Conservation (phyloP, 2,888 invertebrate species). For the Cylloceria caligata region DNA sequence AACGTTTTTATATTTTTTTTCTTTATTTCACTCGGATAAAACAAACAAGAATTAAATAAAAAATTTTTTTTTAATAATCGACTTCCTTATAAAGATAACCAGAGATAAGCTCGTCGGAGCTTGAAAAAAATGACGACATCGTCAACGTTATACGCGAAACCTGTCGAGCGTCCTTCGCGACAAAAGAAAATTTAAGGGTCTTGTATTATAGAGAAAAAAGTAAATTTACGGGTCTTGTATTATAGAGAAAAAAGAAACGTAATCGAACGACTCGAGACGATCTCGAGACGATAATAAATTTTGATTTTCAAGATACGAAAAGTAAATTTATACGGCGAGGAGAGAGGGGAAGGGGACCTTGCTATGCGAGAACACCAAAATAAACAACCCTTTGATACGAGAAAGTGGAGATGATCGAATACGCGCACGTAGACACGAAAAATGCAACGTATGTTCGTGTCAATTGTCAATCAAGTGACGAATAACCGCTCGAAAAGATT, state of each 20-base stretch:
- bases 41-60: conserved; percentile 17
- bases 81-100: conserved; percentile 34
- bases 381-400: conserved; percentile 58
- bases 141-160: neutral
- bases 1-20: neutral
- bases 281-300: conserved; percentile 8
- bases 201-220: neutral
- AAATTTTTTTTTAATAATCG: neutral
- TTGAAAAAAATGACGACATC: conserved; percentile 21
- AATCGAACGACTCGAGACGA: no score
- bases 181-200: neutral
- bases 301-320: neutral
- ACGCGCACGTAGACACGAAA: neutral
- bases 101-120: conserved; percentile 23
- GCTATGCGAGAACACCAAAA: conserved; percentile 61
- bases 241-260: no score
- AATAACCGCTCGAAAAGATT: neutral
- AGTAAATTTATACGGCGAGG: neutral
- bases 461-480: neutral
- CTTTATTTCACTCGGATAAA: neutral
- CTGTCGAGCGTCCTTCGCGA: conserved; percentile 21
- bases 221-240: neutral
- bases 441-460: conserved; percentile 5
- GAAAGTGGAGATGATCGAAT: no score
- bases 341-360: conserved; percentile 8